These are phyloP conservation scores for Bergia puertoricense DNA, from an alignment of 92 coral and sea anemone species.

Conservation along the genomic window DNA sequence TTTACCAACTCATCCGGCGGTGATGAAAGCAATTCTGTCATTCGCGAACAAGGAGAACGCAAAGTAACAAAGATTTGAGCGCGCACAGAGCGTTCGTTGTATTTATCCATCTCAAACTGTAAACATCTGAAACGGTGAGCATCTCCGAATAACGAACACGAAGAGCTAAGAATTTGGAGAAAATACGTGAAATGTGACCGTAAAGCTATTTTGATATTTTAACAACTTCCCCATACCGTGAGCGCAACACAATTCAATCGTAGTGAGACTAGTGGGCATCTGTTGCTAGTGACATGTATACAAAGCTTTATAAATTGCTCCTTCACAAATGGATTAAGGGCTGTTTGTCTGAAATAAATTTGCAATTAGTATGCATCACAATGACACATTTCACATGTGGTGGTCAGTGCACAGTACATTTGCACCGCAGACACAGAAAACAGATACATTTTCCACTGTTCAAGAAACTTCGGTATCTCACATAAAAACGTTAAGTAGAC, in stretches of 20 bases:
- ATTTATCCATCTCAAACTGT: neutral
- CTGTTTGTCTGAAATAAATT: neutral
- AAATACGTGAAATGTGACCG: neutral
- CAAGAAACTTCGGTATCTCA: neutral
- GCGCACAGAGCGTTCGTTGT: neutral
- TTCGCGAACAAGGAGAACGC: neutral
- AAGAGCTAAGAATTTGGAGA: neutral
- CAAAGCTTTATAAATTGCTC: neutral
- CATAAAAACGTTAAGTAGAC: neutral
- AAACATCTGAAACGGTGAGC: conserved; percentile 19
- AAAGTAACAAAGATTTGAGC: conserved; percentile 1
- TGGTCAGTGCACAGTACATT: neutral
- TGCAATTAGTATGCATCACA: neutral
- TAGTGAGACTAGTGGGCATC: neutral
- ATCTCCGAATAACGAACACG: neutral
- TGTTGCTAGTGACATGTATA: neutral
- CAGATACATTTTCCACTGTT: neutral
- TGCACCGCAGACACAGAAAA: neutral
- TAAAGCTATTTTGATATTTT: neutral
- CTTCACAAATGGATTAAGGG: conserved; percentile 6
- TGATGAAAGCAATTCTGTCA: conserved; percentile 33
- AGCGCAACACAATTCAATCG: neutral
- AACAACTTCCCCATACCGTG: neutral
- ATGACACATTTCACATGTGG: conserved; percentile 17
- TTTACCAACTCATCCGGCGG: conserved; percentile 31